These are phyloP conservation scores for Aleiodes alternator DNA, from an alignment of 2,888 invertebrate species.

Conservation along the genomic window DNA sequence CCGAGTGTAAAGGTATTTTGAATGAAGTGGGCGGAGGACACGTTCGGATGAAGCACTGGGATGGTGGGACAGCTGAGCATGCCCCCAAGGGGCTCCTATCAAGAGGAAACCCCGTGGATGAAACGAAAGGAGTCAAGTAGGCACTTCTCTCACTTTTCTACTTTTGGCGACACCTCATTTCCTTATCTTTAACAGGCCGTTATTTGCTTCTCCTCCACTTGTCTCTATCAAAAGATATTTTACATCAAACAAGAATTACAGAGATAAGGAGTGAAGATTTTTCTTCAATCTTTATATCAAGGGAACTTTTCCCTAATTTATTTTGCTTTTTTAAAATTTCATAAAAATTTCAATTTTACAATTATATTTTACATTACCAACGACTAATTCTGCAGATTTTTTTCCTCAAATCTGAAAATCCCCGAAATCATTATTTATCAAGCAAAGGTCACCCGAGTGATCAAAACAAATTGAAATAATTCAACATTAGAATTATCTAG, in stretches of 20 bases:
- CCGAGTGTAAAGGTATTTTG: conserved; percentile 73
- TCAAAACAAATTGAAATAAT: conserved; percentile 33
- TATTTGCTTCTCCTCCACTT: conserved; percentile 58
- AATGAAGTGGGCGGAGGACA: conserved; percentile 58
- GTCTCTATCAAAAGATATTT: conserved; percentile 33
- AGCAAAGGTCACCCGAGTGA: not conserved
- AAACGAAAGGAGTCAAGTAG: conserved; percentile 40
- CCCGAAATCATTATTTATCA: conserved; percentile 44
- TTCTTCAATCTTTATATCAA: too few species aligned
- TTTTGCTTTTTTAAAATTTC: too few species aligned
- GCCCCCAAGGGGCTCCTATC: conserved; percentile 63
- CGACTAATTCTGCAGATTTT: too few species aligned
- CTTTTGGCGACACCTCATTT: conserved; percentile 74
- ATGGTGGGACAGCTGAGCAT: conserved; percentile 56
- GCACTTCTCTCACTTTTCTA: conserved; percentile 25
- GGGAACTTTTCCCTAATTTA: too few species aligned
- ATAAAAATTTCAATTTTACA: too few species aligned
- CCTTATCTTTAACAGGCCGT: conserved; percentile 76
- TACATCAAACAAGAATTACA: not conserved
- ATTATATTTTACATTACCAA: too few species aligned
- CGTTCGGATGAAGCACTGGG: conserved; percentile 51
- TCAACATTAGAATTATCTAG: conserved; percentile 1
- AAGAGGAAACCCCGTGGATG: conserved; percentile 47
- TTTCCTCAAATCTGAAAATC: conserved; percentile 12
- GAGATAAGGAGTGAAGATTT: too few species aligned